These are phyloP conservation scores for Hydrolagus colliei DNA, from an alignment of 2,797 vertebrate species.

Conservation along the genomic window DNA sequence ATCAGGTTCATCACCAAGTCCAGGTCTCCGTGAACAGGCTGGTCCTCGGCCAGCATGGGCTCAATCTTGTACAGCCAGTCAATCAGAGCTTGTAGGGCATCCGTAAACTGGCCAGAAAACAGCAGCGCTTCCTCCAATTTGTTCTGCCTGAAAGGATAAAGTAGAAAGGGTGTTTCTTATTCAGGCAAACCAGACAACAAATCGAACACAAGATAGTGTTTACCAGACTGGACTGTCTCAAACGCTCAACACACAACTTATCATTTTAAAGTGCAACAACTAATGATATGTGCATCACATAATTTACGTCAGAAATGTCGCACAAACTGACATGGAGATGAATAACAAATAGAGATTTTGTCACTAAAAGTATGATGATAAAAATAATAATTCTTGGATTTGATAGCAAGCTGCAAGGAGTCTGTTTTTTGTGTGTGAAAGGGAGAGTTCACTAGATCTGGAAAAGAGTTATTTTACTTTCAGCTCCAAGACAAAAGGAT, in stretches of 20 bases:
- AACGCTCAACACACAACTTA: background rate
- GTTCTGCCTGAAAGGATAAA: constrained; percentile 71
- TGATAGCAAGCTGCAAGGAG: no score
- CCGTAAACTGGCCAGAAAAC: constrained; percentile 95
- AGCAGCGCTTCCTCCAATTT: constrained; percentile 93
- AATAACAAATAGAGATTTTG: no score
- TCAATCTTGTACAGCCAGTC: constrained; percentile 97
- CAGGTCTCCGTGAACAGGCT: constrained; percentile 91
- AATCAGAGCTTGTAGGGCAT: constrained; percentile 93
- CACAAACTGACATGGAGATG: background rate
- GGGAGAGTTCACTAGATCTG: no score
- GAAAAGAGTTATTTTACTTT: no score
- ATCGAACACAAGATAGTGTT: background rate
- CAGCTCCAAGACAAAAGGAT: no score
- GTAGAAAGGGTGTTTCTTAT: constrained; percentile 33
- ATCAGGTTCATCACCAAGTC: constrained; percentile 96
- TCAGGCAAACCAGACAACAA: background rate
- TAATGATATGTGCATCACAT: background rate
- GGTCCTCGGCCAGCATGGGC: constrained; percentile 92
- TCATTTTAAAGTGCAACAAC: background rate
- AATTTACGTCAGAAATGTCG: background rate
- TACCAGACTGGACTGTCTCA: background rate
- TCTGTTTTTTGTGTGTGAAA: no score
- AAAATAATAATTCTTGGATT: no score
- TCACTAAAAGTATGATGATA: background rate